Evolutionary conservation across 1,140 invertebrate genomes (phyloP), one percentile per base, ranked within the genome.

Genomic region (Drosophila mojavensis): DNA sequence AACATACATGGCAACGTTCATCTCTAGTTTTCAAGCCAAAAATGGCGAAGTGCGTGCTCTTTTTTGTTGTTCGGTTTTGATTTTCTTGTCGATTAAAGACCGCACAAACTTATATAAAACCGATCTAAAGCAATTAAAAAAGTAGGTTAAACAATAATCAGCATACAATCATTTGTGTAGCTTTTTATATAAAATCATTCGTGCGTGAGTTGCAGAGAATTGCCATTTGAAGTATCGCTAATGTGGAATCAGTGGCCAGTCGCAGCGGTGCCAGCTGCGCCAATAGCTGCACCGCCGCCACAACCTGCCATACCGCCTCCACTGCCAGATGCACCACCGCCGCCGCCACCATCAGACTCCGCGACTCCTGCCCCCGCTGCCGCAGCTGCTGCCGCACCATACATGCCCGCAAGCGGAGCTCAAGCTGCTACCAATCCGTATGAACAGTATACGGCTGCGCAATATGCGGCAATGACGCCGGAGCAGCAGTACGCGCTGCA

Each of bases 361-460:
- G 11, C 62, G 3, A 59, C 26, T 15, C 13, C 62, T 26, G 54
- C 36, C 24, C 15, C 53, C 41, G 24, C 28, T 20, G 58, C 43
- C 1, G 26, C 55, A 9, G 61, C 43, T 33, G 43, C 56, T 17
- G 30, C 54, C 28, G 41, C 7, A 11, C n/a, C 54, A 6, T 15
- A 55, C 15, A 30, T 11, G 50, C n/a, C 28, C 6, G 59, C 36
- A 5, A 53, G 51, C 6, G 20, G 47, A 11, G 71, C 62, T 5
- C 43, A 75, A 53, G 59, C 79, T 0, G 13, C 61, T 5, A 20
- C 48, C 20, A 85, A 84, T 74, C 90, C 85, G 1, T 91, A 90
- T 36, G 94, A 94, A 59, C 94, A 94, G 11, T 96, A 95, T 73
- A 95, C 95, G 10, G 78, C 95, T 7, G 95, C 96, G 60, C 95